A percentile compares a stretch with the other conserved stretches of the same genome.
Conservation (phyloP, 1,140 invertebrate genomes). For the Eumaeus atala region DNA sequence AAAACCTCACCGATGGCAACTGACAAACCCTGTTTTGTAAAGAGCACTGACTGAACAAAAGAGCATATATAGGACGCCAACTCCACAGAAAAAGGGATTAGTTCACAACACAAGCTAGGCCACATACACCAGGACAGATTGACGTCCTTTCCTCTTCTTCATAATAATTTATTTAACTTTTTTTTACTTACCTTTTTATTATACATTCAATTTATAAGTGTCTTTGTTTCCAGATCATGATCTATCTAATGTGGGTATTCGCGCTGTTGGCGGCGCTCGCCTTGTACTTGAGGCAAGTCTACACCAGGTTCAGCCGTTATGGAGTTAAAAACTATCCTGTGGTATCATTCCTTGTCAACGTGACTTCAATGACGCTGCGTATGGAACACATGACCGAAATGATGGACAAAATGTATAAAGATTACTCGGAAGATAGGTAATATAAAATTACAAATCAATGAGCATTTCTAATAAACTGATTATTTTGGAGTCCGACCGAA, state of each 20-base stretch:
- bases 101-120: too few relatives aligned
- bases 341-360: slow-evolving; percentile 33
- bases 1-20: too few relatives aligned
- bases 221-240: slow-evolving; percentile 21
- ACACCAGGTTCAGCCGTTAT: slow-evolving; percentile 30
- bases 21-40: too few relatives aligned
- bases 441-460: too few relatives aligned
- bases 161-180: too few relatives aligned
- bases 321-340: slow-evolving; percentile 29
- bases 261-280: slow-evolving; percentile 20
- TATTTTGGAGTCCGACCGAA: neutral
- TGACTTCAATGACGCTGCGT: slow-evolving; percentile 18
- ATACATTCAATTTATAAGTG: neutral
- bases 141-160: too few relatives aligned
- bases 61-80: too few relatives aligned
- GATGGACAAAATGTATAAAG: slow-evolving; percentile 23
- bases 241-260: slow-evolving; percentile 28
- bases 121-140: too few relatives aligned
- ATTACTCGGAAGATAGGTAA: slow-evolving; percentile 33
- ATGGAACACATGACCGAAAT: slow-evolving; percentile 23
- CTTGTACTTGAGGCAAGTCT: slow-evolving; percentile 27
- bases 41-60: too few relatives aligned
- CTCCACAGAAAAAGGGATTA: too few relatives aligned
- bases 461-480: neutral
- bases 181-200: too few relatives aligned